These are phyloP conservation scores for Telmatherina bonti DNA, from an alignment of 2,797 vertebrate species.

Conservation along the genomic window DNA sequence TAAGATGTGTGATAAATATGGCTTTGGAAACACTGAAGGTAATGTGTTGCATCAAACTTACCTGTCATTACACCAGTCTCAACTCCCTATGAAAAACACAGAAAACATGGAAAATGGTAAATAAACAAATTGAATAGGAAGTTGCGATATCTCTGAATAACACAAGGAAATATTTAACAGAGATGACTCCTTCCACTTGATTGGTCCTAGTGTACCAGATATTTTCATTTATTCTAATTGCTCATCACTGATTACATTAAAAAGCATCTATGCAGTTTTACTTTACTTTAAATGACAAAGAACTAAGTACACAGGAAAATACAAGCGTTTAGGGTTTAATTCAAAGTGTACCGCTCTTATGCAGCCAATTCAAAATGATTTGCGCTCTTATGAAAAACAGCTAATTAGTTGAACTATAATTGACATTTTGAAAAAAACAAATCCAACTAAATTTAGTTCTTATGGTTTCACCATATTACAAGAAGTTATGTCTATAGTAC, in stretches of 20 bases:
- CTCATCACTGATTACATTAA: background rate
- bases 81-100: constrained; percentile 76
- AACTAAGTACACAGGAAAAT: too few species aligned
- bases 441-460: too few species aligned
- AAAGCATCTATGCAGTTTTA: background rate
- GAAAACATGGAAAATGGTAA: constrained; percentile 21
- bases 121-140: background rate
- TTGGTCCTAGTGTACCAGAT: too few species aligned
- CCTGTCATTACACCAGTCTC: constrained; percentile 89
- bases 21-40: background rate
- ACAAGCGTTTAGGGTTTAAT: background rate
- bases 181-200: background rate
- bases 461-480: too few species aligned
- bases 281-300: too few species aligned
- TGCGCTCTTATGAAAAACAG: background rate
- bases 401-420: background rate
- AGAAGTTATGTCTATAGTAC: too few species aligned
- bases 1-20: background rate
- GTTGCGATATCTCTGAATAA: constrained; percentile 3
- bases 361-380: too few species aligned
- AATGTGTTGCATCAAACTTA: constrained; percentile 60
- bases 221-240: background rate
- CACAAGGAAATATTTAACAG: constrained; percentile 8
- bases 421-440: background rate
- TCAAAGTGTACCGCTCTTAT: background rate